A percentile compares a stretch with the other conserved stretches of the same genome.
These are phyloP conservation scores for Rhogogaster chlorosoma DNA, from an alignment of 2,888 invertebrate species.

Conservation along the genomic window DNA sequence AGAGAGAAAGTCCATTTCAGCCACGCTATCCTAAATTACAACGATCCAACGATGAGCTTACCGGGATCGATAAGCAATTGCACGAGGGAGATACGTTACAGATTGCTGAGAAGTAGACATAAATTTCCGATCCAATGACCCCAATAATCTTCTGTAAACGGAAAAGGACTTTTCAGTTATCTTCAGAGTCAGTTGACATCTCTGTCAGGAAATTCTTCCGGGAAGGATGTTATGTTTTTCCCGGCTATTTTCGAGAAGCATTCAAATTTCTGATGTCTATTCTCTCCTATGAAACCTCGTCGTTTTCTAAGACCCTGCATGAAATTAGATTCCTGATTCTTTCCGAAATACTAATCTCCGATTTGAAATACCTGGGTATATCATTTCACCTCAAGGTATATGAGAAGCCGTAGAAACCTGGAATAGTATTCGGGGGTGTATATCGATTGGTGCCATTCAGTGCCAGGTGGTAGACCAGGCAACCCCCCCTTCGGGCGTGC, in stretches of 20 bases:
- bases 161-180: background rate
- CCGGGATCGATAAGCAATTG: slow-evolving; percentile 29
- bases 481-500: slow-evolving; percentile 50
- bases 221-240: background rate
- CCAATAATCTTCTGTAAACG: background rate
- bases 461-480: slow-evolving; percentile 69
- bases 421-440: slow-evolving; percentile 56
- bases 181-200: background rate
- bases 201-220: background rate
- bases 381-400: background rate
- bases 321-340: background rate
- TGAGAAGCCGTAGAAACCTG: slow-evolving; percentile 35
- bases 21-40: slow-evolving; percentile 40
- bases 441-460: slow-evolving; percentile 76
- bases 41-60: slow-evolving; percentile 14
- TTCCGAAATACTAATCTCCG: background rate
- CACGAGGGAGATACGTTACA: slow-evolving; percentile 3
- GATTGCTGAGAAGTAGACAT: background rate
- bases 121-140: background rate
- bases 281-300: background rate
- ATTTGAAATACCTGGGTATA: background rate
- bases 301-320: background rate
- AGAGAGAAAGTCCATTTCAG: slow-evolving; percentile 27
- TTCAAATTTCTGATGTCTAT: background rate
- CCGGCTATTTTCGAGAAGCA: background rate